phyloP scores from a whole-genome alignment of 2,888 invertebrate genomes.

The Sesia bembeciformis region DNA sequence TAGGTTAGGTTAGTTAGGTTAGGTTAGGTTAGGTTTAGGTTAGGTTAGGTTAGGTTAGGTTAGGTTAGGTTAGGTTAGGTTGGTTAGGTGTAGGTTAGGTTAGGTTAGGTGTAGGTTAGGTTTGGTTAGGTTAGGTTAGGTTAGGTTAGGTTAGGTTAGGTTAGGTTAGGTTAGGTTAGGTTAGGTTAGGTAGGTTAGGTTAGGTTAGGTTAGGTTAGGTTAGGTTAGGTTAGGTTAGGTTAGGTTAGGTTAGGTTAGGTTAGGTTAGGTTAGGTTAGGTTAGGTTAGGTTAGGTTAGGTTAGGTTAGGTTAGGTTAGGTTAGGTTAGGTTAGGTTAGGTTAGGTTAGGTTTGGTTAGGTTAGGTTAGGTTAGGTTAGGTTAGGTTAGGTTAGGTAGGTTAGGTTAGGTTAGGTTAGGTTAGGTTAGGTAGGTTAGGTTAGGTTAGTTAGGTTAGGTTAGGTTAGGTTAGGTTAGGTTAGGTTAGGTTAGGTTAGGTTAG shows the following conservation, averaged over 20 bases:
- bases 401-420: no score
- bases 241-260: conserved; percentile 3
- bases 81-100: conserved; percentile 1
- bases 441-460: no score
- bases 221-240: conserved; percentile 5
- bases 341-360: conserved; percentile 2
- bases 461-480: no score
- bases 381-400: conserved; percentile 3
- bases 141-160: conserved; percentile 3
- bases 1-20: conserved; percentile 2
- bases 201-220: conserved; percentile 5
- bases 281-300: conserved; percentile 3
- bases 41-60: conserved; percentile 2
- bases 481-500: conserved; percentile 4
- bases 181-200: conserved; percentile 4
- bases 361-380: conserved; percentile 3
- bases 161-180: conserved; percentile 5
- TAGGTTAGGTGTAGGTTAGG: conserved; percentile 1
- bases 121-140: conserved; percentile 3
- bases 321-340: conserved; percentile 2
- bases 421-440: no score
- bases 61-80: conserved; percentile 3
- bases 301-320: conserved; percentile 3
- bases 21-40: not conserved
- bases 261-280: conserved; percentile 3